phyloP scores from a whole-genome alignment of 2,113 vertebrate genomes.

The Callithrix jacchus region DNA sequence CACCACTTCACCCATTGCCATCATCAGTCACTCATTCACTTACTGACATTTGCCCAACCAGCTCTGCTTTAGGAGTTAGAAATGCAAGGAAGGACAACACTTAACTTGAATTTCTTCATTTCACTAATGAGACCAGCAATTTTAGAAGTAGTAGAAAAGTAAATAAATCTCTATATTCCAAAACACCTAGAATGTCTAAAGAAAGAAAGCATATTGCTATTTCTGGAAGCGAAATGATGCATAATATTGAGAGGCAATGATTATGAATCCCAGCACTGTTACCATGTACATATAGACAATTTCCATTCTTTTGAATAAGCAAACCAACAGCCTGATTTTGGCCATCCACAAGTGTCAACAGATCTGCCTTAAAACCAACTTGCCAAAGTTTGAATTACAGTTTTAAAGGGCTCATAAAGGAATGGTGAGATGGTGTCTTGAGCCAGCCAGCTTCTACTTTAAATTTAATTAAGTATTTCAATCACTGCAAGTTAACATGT shows the following conservation, averaged over 20 bases:
- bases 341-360: neutral
- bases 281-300: neutral
- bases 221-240: neutral
- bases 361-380: neutral
- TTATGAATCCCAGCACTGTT: neutral
- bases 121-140: neutral
- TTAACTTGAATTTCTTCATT: neutral
- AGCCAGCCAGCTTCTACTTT: neutral
- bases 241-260: neutral
- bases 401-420: neutral
- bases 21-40: neutral
- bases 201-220: neutral
- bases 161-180: neutral
- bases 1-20: neutral
- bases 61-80: neutral
- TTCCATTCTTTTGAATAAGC: neutral
- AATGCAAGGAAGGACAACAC: neutral
- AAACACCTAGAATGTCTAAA: neutral
- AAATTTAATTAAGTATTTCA: conserved; percentile 40
- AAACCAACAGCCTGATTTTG: neutral
- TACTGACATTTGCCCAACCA: neutral
- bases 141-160: neutral
- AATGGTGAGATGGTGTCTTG: neutral
- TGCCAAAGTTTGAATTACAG: neutral
- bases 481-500: neutral